These are phyloP conservation scores for Deroptyus accipitrinus DNA, from an alignment of 2,113 vertebrate genomes.

Conservation along the genomic window DNA sequence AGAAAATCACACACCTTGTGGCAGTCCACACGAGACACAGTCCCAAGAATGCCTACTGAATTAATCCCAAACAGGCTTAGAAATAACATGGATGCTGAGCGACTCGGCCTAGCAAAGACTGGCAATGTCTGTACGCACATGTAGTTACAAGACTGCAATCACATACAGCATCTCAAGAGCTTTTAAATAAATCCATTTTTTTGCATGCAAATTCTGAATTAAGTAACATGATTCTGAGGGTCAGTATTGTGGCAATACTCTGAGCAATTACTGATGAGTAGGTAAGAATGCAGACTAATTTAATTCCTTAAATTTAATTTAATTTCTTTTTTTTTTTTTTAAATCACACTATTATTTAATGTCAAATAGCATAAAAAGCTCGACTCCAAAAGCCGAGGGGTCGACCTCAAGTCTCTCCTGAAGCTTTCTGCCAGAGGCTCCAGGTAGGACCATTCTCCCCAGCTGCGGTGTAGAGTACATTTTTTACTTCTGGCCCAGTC, in stretches of 20 bases:
- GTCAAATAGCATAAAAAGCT: neutral
- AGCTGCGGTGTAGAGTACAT: too few relatives aligned
- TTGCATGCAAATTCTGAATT: neutral
- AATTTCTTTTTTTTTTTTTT: neutral
- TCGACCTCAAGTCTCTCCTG: too few relatives aligned
- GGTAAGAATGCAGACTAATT: neutral
- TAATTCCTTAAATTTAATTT: too few relatives aligned
- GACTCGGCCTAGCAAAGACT: neutral
- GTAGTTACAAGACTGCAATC: neutral
- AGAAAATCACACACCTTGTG: neutral
- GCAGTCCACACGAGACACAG: neutral
- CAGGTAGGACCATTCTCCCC: too few relatives aligned
- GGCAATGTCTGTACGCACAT: rapidly evolving
- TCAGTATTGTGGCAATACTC: neutral
- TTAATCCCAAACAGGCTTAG: neutral
- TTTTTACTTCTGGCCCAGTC: too few relatives aligned
- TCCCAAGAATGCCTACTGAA: neutral
- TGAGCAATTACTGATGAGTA: neutral
- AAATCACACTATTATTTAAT: neutral
- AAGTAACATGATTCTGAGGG: neutral
- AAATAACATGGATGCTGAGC: neutral
- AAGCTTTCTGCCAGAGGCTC: too few relatives aligned
- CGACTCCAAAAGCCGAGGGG: too few relatives aligned
- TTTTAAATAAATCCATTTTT: neutral
- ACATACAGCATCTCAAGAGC: neutral